Evolutionary conservation across 2,888 invertebrate species (phyloP).

Genomic region (Archips xylosteana): DNA sequence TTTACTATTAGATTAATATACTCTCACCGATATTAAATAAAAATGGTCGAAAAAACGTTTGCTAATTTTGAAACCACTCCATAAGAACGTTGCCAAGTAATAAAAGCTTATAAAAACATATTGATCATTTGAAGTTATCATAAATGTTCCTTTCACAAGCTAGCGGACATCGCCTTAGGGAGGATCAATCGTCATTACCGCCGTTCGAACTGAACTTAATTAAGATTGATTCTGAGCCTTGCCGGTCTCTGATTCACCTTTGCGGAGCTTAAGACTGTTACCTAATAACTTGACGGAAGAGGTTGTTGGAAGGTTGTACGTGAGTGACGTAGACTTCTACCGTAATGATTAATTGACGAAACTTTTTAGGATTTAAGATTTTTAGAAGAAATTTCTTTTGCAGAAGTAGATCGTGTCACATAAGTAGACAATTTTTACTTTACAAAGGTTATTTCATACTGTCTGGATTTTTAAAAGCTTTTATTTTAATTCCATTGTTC

Average conservation of each 20-base stretch:
- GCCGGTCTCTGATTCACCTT: neutral
- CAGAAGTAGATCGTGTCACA: no score
- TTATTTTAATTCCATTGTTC: no score
- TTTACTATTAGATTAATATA: no score
- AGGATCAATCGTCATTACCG: conserved; percentile 31
- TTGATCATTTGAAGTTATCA: neutral
- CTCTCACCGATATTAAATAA: no score
- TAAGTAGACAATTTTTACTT: no score
- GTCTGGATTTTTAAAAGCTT: no score
- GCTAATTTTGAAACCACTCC: no score
- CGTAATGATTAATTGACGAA: neutral
- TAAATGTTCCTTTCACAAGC: conserved; percentile 15
- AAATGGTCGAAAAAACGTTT: no score
- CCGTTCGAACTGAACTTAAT: conserved; percentile 10
- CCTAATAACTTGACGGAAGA: neutral
- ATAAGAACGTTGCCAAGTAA: no score
- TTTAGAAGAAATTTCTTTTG: no score
- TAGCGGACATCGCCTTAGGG: neutral
- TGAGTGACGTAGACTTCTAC: neutral
- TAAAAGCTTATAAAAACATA: no score
- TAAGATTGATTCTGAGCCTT: conserved; percentile 17
- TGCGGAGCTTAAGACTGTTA: neutral
- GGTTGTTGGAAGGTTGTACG: neutral
- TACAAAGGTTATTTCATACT: no score
- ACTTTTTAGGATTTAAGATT: neutral